These are phyloP conservation scores for Astropecten irregularis DNA, from an alignment of 53 echinoderm and acorn worm genomes.

Conservation along the genomic window DNA sequence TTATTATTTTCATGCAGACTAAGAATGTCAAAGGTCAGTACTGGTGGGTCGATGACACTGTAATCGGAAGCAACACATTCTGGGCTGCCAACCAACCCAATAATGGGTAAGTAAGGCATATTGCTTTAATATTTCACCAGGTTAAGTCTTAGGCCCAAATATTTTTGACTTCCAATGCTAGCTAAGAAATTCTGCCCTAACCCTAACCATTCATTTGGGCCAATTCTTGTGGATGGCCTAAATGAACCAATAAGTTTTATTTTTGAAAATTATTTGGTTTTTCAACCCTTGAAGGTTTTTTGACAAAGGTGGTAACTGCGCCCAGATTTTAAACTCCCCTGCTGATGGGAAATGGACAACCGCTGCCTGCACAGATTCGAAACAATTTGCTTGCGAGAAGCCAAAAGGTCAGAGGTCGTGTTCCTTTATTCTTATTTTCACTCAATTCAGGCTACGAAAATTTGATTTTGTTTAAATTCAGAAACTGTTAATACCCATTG, in stretches of 20 bases:
- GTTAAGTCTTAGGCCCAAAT: background rate
- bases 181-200: background rate
- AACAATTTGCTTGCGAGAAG: conserved; percentile 68
- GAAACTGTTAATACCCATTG: too few relatives aligned
- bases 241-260: too few relatives aligned
- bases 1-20: conserved; percentile 26
- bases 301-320: conserved; percentile 66
- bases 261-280: too few relatives aligned
- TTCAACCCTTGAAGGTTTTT: conserved; percentile 21
- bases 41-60: conserved; percentile 65
- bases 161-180: background rate
- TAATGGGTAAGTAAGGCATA: conserved; percentile 50
- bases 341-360: conserved; percentile 71
- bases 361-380: conserved; percentile 41
- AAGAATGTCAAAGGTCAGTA: conserved; percentile 37
- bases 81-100: conserved; percentile 80
- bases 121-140: too few relatives aligned
- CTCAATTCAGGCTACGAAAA: too few relatives aligned
- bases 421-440: too few relatives aligned
- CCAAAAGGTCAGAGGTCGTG: conserved; percentile 60
- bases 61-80: conserved; percentile 41
- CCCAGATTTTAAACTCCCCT: conserved; percentile 52
- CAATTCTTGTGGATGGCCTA: too few relatives aligned
- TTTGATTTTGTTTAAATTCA: too few relatives aligned
- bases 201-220: too few relatives aligned